Evolutionary conservation across 2,113 vertebrate species (phyloP).

Genomic region (Daboia siamensis): DNA sequence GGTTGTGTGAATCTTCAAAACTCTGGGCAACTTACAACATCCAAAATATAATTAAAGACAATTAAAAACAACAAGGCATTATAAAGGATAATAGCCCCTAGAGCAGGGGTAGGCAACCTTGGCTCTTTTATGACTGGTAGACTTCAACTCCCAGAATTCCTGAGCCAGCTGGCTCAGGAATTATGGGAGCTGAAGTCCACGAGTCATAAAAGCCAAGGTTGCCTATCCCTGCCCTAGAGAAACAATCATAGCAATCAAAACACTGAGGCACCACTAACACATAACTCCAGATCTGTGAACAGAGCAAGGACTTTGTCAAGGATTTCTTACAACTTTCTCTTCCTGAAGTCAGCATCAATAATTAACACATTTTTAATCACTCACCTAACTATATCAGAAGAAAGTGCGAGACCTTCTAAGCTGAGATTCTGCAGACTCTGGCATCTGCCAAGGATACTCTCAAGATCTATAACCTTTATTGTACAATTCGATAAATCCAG

Average conservation of each 20-base stretch:
- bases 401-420: slow-evolving; percentile 85
- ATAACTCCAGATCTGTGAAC: neutral
- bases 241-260: neutral
- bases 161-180: too few relatives aligned
- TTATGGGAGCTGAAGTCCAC: too few relatives aligned
- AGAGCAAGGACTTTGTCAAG: neutral
- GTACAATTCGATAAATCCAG: slow-evolving; percentile 87
- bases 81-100: neutral
- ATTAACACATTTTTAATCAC: slow-evolving; percentile 16
- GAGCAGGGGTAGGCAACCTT: neutral
- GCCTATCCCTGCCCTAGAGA: neutral
- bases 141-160: too few relatives aligned
- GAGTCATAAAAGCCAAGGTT: too few relatives aligned
- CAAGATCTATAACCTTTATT: slow-evolving; percentile 69
- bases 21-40: neutral
- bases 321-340: neutral
- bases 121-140: too few relatives aligned
- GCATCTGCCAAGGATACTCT: slow-evolving; percentile 77
- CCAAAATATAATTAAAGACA: neutral
- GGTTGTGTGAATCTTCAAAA: neutral
- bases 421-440: slow-evolving; percentile 79
- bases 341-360: neutral
- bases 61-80: neutral
- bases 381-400: slow-evolving; percentile 80
- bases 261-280: neutral